phyloP scores from a whole-genome alignment of 2,113 vertebrate species.

The Megalops atlanticus region DNA sequence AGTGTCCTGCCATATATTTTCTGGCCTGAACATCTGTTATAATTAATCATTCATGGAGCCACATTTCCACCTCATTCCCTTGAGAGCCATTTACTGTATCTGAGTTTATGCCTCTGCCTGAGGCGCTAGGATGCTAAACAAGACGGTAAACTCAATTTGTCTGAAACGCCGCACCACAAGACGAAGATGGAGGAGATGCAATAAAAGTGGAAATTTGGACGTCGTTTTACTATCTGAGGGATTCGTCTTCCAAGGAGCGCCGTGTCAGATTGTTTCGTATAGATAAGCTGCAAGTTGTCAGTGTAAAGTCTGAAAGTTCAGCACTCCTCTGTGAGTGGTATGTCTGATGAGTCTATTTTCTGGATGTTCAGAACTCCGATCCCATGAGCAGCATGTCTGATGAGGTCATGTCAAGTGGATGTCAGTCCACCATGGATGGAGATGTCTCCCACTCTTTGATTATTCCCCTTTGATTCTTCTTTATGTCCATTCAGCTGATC shows the following conservation, averaged over 20 bases:
- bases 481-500: not conserved
- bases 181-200: constrained; percentile 2
- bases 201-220: not conserved
- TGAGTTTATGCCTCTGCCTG: constrained; percentile 36
- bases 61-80: constrained; percentile 43
- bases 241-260: not conserved
- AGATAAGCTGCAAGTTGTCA: not conserved
- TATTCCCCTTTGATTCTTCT: too few species aligned
- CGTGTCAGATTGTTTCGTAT: not conserved
- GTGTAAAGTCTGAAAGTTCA: not conserved
- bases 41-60: constrained; percentile 49
- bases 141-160: not conserved
- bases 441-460: too few species aligned
- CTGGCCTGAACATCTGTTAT: constrained; percentile 46
- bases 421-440: not conserved
- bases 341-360: too few species aligned
- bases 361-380: too few species aligned
- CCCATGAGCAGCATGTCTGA: too few species aligned
- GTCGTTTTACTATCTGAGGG: not conserved
- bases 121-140: not conserved
- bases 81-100: constrained; percentile 72
- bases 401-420: not conserved
- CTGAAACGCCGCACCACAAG: not conserved
- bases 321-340: too few species aligned
- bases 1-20: constrained; percentile 26